phyloP scores from a whole-genome alignment of 2,888 invertebrate genomes.

The Lepidocyrtinus sp. region DNA sequence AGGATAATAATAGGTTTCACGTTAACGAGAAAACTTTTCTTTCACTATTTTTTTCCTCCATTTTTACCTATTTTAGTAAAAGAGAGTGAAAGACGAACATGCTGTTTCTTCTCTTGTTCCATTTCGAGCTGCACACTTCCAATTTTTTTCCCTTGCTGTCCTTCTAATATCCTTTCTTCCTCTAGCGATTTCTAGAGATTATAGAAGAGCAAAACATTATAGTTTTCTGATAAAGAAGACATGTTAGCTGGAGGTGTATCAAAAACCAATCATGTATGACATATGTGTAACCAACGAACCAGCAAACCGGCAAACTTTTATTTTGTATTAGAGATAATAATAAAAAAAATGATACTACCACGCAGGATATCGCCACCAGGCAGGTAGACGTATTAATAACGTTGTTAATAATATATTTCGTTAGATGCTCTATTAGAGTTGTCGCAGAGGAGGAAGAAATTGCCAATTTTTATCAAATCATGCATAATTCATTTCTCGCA shows the following conservation, averaged over 20 bases:
- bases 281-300: neutral
- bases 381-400: neutral
- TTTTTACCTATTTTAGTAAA: neutral
- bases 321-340: neutral
- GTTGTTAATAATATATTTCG: neutral
- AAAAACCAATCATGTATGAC: constrained; percentile 53
- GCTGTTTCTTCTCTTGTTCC: neutral
- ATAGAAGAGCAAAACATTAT: too few species aligned
- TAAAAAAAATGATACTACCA: neutral
- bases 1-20: constrained; percentile 61
- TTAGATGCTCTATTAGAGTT: too few species aligned
- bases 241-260: constrained; percentile 30
- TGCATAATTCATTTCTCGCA: constrained; percentile 31
- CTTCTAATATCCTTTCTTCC: neutral
- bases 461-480: constrained; percentile 34
- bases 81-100: neutral
- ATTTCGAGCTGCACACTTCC: neutral
- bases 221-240: constrained; percentile 25
- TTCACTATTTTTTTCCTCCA: constrained; percentile 27
- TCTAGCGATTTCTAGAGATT: neutral
- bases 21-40: constrained; percentile 60
- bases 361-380: neutral
- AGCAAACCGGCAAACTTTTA: neutral
- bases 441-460: too few species aligned
- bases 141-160: too few species aligned